phyloP scores from a whole-genome alignment of 2,797 vertebrate genomes.

The Fistularia commersonii region DNA sequence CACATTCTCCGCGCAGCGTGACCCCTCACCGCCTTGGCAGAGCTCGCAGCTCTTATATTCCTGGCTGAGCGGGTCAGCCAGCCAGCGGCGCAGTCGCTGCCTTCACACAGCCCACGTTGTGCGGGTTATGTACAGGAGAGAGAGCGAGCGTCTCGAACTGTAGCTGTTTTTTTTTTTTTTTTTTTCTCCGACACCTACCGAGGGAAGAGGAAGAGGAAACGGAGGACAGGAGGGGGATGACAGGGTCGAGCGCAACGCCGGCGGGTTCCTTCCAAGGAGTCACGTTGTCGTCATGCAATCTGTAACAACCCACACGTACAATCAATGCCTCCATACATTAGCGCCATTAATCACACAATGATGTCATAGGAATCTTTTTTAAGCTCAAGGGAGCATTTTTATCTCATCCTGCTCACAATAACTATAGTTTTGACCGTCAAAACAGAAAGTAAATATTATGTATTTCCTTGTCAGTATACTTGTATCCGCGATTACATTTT shows the following conservation, averaged over 20 bases:
- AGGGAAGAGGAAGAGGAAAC: constrained; percentile 48
- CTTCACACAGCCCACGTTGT: constrained; percentile 60
- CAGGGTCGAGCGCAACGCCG: constrained; percentile 34
- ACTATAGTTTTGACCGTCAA: no score
- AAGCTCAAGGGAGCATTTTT: no score
- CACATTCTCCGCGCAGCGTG: constrained; percentile 39
- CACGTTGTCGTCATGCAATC: constrained; percentile 21
- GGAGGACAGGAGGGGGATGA: constrained; percentile 20
- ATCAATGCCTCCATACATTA: no score
- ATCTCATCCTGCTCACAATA: no score
- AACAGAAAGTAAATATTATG: no score
- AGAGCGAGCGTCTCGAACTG: constrained; percentile 27
- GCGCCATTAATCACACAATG: no score
- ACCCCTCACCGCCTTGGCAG: constrained; percentile 64
- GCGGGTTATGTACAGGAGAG: constrained; percentile 49
- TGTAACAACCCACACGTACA: no score
- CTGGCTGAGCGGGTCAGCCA: constrained; percentile 66
- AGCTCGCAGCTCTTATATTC: constrained; percentile 50
- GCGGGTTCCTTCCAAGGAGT: constrained; percentile 45
- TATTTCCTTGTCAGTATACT: no score
- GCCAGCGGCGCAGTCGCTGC: constrained; percentile 66
- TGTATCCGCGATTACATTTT: no score
- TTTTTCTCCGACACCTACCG: constrained; percentile 78
- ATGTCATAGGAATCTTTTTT: no score
- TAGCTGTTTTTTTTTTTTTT: no score